phyloP scores from a whole-genome alignment of 2,888 invertebrate species.

The Volucella inflata region DNA sequence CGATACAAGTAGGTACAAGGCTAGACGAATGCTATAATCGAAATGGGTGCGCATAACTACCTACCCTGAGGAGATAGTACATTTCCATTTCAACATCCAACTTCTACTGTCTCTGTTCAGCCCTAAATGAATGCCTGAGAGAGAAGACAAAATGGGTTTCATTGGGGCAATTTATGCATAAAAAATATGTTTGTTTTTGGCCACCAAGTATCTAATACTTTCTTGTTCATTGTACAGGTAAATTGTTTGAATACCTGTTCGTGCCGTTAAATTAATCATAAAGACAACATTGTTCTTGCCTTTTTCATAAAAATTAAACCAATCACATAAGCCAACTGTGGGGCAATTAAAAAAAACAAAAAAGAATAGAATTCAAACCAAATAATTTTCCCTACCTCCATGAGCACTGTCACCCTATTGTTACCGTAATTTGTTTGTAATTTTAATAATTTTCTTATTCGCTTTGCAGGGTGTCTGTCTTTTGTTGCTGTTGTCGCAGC shows the following conservation, averaged over 20 bases:
- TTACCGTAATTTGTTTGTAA: constrained; percentile 66
- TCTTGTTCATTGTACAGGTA: constrained; percentile 7
- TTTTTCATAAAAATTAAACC: neutral
- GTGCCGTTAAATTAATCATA: constrained; percentile 20
- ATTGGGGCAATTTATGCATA: constrained; percentile 42
- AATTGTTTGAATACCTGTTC: constrained; percentile 4
- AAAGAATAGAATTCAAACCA: neutral
- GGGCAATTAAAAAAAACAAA: constrained; percentile 19
- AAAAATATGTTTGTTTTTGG: no score
- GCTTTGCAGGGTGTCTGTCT: neutral
- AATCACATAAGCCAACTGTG: constrained; percentile 10
- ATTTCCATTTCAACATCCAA: constrained; percentile 1
- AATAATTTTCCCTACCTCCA: constrained; percentile 18
- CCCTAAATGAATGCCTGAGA: constrained; percentile 42
- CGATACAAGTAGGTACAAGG: constrained; percentile 25
- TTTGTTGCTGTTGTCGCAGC: constrained; percentile 70
- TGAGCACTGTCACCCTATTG: constrained; percentile 1
- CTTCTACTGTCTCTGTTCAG: constrained; percentile 48
- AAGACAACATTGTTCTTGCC: neutral
- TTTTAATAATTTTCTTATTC: constrained; percentile 63
- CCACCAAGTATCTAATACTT: constrained; percentile 5
- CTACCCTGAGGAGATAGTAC: constrained; percentile 22
- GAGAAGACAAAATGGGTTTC: constrained; percentile 51
- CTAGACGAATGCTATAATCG: constrained; percentile 71
- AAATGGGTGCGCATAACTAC: constrained; percentile 75